Percentiles rank a stretch among this genome's conserved stretches.
phyloP scores from a whole-genome alignment of 2,113 vertebrate genomes.

The Mustela lutreola region DNA sequence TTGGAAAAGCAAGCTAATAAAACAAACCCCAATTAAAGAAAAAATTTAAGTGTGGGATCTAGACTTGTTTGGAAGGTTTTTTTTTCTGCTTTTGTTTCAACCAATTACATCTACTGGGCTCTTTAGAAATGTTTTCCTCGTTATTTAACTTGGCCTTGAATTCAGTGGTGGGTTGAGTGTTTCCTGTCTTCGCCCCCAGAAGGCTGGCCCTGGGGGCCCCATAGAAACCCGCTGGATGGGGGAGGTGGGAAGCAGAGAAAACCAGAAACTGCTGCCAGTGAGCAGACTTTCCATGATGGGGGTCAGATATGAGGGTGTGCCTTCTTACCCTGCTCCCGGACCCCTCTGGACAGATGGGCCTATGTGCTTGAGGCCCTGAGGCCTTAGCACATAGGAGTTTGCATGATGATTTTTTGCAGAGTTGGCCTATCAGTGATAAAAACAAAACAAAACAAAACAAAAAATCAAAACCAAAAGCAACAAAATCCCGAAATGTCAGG shows the following conservation, averaged over 20 bases:
- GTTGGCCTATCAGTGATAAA: background rate
- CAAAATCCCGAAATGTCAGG: background rate
- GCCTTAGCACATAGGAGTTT: background rate
- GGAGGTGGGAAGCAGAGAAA: background rate
- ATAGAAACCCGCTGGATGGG: background rate
- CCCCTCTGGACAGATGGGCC: fast-evolving
- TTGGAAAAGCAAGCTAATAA: conserved; percentile 32
- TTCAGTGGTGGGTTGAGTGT: background rate
- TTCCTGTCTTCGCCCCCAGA: background rate
- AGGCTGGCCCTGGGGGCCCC: background rate
- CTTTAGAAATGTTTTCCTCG: background rate
- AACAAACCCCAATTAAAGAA: conserved; percentile 11
- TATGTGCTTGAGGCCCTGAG: background rate
- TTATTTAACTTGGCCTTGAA: background rate
- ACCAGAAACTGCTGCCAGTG: background rate
- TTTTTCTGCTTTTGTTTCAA: conserved; percentile 33
- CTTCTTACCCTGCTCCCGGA: background rate
- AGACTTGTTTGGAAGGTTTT: background rate
- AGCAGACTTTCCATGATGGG: background rate
- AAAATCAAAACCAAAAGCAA: background rate
- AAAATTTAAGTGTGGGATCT: background rate
- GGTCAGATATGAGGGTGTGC: too few relatives aligned
- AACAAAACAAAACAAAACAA: background rate
- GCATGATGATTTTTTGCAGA: background rate
- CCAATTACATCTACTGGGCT: background rate